These are phyloP conservation scores for Solea solea DNA, from an alignment of 2,113 vertebrate species.

Conservation along the genomic window DNA sequence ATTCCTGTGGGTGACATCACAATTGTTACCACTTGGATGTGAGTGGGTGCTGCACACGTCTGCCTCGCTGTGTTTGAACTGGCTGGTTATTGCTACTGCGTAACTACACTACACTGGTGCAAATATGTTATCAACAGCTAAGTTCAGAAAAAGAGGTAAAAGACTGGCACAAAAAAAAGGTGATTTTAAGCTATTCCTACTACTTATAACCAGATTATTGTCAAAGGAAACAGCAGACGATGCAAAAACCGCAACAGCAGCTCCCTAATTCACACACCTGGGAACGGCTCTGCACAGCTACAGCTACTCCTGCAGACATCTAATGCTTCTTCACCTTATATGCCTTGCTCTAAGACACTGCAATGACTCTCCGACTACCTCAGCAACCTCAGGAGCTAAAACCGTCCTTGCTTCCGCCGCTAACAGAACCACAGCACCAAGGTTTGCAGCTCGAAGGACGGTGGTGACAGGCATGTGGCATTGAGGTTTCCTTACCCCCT, in stretches of 20 bases:
- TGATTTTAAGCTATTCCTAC: background rate
- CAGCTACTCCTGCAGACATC: conserved; percentile 9
- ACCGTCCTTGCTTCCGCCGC: conserved; percentile 26
- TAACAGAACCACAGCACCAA: conserved; percentile 15
- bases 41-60: no score
- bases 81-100: no score
- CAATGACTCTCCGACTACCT: conserved; percentile 19
- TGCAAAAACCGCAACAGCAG: conserved; percentile 1
- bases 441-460: conserved; percentile 38
- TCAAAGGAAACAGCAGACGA: conserved; percentile 17
- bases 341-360: conserved; percentile 20
- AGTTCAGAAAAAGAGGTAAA: no score
- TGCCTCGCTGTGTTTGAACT: no score
- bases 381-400: conserved; percentile 22
- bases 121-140: no score
- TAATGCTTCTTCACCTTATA: conserved; percentile 11
- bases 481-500: conserved; percentile 41
- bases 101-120: no score
- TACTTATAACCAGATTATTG: conserved; percentile 17
- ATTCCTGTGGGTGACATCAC: no score
- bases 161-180: no score
- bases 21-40: no score
- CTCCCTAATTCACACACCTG: conserved; percentile 10
- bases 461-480: conserved; percentile 38
- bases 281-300: background rate